These are phyloP conservation scores for Triplophysa tibetana DNA, from an alignment of 2,113 vertebrate genomes.

Conservation along the genomic window DNA sequence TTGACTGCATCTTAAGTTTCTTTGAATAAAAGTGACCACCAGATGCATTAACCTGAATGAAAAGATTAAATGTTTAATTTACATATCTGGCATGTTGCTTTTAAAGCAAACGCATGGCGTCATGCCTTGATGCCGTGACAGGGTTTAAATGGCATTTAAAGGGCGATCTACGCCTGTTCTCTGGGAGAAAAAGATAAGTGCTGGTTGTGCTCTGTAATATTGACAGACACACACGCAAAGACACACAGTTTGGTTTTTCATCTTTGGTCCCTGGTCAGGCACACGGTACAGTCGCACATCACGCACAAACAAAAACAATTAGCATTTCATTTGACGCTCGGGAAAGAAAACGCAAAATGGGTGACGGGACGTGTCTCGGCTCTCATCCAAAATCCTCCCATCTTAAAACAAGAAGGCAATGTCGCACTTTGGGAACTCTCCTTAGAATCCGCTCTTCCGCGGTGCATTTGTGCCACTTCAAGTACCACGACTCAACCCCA, in stretches of 20 bases:
- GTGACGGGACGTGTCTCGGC: conserved; percentile 21
- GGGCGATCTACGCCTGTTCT: conserved; percentile 41
- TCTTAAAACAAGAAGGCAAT: conserved; percentile 5
- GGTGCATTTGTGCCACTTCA: conserved; percentile 1
- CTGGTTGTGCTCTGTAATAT: not conserved
- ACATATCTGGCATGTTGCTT: conserved; percentile 63
- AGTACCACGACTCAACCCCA: not conserved
- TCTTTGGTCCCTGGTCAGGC: not conserved
- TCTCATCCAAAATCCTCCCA: conserved; percentile 13
- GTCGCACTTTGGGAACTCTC: not conserved
- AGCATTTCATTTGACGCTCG: conserved; percentile 41
- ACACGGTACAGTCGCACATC: conserved; percentile 17
- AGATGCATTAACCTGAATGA: conserved; percentile 28
- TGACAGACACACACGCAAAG: conserved; percentile 10
- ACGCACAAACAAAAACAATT: conserved; percentile 44
- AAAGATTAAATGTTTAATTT: conserved; percentile 67
- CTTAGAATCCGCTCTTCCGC: not conserved
- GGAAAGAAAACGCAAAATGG: conserved; percentile 28
- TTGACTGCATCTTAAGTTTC: no score
- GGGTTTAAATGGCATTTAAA: conserved; percentile 52
- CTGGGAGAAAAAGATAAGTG: conserved; percentile 34
- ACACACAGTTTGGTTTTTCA: not conserved
- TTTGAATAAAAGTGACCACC: no score
- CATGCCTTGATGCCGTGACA: conserved; percentile 41
- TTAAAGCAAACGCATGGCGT: conserved; percentile 50